Percentiles rank a stretch among this genome's conserved stretches.
These are phyloP conservation scores for Macrotus californicus DNA, from an alignment of 2,113 vertebrate genomes.

Conservation along the genomic window DNA sequence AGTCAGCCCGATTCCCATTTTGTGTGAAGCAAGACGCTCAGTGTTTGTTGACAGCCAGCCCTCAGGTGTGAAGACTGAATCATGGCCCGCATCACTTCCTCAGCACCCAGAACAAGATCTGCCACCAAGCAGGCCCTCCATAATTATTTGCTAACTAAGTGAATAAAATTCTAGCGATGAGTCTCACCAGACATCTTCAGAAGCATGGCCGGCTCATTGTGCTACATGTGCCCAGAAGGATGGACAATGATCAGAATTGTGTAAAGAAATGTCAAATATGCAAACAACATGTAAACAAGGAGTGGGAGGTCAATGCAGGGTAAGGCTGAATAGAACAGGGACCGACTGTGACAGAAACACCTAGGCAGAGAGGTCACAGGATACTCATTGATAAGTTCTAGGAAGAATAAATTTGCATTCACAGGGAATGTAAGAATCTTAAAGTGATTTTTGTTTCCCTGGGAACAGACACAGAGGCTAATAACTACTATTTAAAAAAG, in stretches of 20 bases:
- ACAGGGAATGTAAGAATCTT: neutral
- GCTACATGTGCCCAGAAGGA: neutral
- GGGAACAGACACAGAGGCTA: neutral
- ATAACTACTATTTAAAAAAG: neutral
- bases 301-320: neutral
- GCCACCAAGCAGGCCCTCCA: neutral
- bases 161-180: neutral
- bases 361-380: neutral
- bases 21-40: neutral
- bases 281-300: constrained; percentile 5
- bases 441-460: neutral
- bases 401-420: neutral
- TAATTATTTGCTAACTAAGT: neutral
- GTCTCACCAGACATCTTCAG: neutral
- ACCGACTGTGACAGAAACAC: neutral
- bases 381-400: neutral
- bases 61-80: neutral
- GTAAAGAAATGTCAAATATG: constrained; percentile 19
- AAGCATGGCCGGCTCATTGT: neutral
- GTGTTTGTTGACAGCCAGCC: neutral
- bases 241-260: constrained; percentile 6
- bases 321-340: neutral
- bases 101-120: neutral
- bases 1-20: neutral
- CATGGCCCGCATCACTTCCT: neutral